A percentile compares a stretch with the other conserved stretches of the same genome.
Conservation (phyloP, 2,113 vertebrate genomes). For the Miniopterus natalensis region DNA sequence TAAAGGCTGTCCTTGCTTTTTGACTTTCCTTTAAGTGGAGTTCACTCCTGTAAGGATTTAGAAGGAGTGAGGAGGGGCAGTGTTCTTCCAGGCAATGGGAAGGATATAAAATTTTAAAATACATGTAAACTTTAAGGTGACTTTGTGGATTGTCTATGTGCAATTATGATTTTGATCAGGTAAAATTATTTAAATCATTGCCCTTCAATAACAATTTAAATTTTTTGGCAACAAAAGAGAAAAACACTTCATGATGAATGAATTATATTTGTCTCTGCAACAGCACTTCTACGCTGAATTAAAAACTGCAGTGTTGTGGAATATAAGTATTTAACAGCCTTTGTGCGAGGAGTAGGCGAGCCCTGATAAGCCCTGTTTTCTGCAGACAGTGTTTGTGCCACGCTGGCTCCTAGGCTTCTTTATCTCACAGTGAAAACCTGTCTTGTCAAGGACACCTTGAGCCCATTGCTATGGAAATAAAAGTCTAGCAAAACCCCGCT, state of each 20-base stretch:
- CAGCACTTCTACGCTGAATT: neutral
- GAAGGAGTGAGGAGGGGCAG: neutral
- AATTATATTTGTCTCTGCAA: neutral
- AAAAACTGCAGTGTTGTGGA: neutral
- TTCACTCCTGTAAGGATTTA: neutral
- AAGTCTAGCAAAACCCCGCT: conserved; percentile 46
- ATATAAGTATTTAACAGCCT: neutral
- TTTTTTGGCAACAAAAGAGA: neutral
- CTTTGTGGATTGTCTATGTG: neutral
- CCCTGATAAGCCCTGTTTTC: neutral
- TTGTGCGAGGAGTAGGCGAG: neutral
- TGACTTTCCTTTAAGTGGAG: neutral
- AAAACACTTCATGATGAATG: neutral
- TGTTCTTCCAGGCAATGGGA: neutral
- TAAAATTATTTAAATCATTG: neutral
- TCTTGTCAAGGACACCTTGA: conserved; percentile 64
- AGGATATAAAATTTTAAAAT: neutral
- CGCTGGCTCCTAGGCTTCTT: neutral
- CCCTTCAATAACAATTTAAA: neutral
- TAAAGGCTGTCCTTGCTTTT: neutral
- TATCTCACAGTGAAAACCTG: conserved; percentile 26
- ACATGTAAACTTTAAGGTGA: rapidly evolving
- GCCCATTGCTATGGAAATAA: conserved; percentile 59
- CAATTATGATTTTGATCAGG: neutral
- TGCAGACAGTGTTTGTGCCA: neutral